phyloP scores from a whole-genome alignment of 1,140 invertebrate species.

The Papilio helenus region DNA sequence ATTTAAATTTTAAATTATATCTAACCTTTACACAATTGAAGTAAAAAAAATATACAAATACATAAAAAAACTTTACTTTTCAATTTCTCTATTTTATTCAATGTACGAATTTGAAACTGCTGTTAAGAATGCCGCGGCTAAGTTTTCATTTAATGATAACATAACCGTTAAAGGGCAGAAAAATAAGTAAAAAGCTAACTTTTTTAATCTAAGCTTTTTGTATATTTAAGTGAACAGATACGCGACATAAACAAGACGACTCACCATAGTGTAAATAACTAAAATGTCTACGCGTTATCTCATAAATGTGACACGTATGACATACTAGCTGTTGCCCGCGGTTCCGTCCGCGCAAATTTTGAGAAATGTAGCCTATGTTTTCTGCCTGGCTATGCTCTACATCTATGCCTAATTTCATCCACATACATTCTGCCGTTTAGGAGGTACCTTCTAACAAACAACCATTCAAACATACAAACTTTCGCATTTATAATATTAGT shows the following conservation, averaged over 20 bases:
- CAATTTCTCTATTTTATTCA: not conserved
- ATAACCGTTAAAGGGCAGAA: too few species aligned
- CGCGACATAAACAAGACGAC: not conserved
- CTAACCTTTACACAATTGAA: not conserved
- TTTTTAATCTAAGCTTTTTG: not conserved
- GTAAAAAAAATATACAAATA: not conserved
- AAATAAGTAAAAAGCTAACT: not conserved
- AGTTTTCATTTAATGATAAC: not conserved
- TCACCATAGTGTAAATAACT: not conserved
- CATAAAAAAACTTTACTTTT: too few species aligned
- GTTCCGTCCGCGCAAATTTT: too few species aligned
- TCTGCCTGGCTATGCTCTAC: too few species aligned
- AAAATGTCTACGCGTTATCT: not conserved
- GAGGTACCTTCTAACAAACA: too few species aligned
- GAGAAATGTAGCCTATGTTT: too few species aligned
- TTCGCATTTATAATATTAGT: too few species aligned
- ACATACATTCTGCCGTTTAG: too few species aligned
- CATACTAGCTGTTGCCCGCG: too few species aligned
- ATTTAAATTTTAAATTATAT: conserved; percentile 5
- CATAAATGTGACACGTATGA: not conserved
- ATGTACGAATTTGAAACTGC: not conserved
- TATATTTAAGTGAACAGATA: not conserved
- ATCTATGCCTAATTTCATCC: too few species aligned
- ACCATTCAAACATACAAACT: too few species aligned
- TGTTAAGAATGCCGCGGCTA: not conserved